Evolutionary conservation across 2,113 vertebrate species (phyloP).

Genomic region (Paramormyrops kingsleyae): DNA sequence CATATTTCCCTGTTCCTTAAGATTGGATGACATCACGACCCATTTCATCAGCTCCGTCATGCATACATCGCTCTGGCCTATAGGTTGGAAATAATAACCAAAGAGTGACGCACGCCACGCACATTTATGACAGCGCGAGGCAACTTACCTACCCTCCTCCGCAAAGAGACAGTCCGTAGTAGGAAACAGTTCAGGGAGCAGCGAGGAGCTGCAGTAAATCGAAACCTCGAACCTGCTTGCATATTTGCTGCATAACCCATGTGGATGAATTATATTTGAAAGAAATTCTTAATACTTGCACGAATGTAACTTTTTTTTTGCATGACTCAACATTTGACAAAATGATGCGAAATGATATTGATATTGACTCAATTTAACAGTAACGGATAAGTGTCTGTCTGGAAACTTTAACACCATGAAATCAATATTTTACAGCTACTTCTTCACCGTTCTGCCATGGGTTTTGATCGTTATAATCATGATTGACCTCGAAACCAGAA

Average conservation of each 20-base stretch:
- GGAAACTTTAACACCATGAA: constrained; percentile 66
- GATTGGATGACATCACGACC: not conserved
- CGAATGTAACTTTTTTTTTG: not conserved
- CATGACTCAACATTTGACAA: not conserved
- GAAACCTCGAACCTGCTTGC: not conserved
- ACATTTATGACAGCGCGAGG: not conserved
- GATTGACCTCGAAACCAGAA: constrained; percentile 77
- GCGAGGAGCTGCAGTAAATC: not conserved
- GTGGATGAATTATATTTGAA: not conserved
- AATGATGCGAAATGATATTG: not conserved
- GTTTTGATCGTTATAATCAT: constrained; percentile 84
- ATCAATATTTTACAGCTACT: constrained; percentile 75
- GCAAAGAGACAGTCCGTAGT: constrained; percentile 23
- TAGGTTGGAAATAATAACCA: not conserved
- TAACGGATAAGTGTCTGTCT: not conserved
- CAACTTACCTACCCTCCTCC: constrained; percentile 31
- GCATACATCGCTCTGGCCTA: not conserved
- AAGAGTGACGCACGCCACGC: not conserved
- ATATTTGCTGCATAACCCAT: not conserved
- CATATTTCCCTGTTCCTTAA: not conserved
- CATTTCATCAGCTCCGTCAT: not conserved
- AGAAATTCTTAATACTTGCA: not conserved
- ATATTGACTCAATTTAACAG: not conserved
- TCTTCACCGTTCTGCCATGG: constrained; percentile 87
- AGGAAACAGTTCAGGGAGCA: constrained; percentile 33